These are phyloP conservation scores for Halcyon senegalensis DNA, from an alignment of 2,113 vertebrate species.

Conservation along the genomic window DNA sequence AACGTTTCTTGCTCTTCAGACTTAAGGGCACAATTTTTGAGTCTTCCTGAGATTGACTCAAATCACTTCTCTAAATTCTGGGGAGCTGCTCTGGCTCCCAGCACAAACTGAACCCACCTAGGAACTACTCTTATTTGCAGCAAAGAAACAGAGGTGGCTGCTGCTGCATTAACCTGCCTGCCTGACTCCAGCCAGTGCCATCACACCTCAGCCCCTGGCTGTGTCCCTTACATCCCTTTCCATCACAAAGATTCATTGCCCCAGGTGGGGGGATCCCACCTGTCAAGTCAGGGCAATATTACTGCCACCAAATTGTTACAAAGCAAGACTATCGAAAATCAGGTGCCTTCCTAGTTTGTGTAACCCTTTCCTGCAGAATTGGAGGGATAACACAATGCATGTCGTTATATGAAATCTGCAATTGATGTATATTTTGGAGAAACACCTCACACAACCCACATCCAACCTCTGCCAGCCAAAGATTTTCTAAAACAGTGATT, in stretches of 20 bases:
- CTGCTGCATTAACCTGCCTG: neutral
- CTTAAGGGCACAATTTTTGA: slow-evolving; percentile 9
- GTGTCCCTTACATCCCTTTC: neutral
- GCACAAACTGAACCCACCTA: neutral
- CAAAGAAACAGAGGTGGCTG: neutral
- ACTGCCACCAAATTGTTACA: neutral
- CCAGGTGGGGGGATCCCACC: neutral
- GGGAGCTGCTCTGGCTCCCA: neutral
- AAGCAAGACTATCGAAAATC: neutral
- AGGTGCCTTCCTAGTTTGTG: neutral
- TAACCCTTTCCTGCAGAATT: neutral
- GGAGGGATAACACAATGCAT: neutral
- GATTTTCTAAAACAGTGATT: neutral
- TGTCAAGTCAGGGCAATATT: neutral
- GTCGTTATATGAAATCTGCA: neutral
- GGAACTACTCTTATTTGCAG: neutral
- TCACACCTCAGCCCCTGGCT: neutral
- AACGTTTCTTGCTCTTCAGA: slow-evolving; percentile 8
- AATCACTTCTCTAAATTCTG: neutral
- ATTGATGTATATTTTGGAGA: neutral
- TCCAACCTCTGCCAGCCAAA: neutral
- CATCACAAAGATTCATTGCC: neutral
- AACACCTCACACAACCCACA: fast-evolving
- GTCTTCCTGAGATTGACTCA: neutral
- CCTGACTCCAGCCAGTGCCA: fast-evolving